These are phyloP conservation scores for Eudasyphora cyanicolor DNA, from an alignment of 2,888 invertebrate species.

Conservation along the genomic window DNA sequence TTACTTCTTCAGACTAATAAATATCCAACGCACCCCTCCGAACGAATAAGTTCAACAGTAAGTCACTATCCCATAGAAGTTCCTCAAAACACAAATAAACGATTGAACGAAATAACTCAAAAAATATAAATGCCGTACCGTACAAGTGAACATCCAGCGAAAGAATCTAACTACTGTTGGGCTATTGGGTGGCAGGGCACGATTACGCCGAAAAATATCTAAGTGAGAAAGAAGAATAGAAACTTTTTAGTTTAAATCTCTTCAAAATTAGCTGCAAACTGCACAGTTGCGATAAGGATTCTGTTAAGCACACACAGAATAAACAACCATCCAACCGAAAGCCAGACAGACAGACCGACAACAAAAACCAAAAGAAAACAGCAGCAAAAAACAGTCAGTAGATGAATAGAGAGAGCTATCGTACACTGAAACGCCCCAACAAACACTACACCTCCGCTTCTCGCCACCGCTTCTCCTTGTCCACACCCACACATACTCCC, in stretches of 20 bases:
- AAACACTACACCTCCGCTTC: neutral
- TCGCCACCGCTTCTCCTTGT: too few species aligned
- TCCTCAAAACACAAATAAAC: conserved; percentile 11
- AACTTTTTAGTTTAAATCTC: conserved; percentile 64
- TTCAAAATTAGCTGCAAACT: conserved; percentile 68
- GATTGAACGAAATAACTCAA: conserved; percentile 18
- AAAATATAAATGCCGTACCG: conserved; percentile 13
- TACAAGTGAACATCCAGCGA: conserved; percentile 5
- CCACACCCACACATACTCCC: neutral
- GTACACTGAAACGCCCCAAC: conserved; percentile 11
- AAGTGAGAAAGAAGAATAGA: conserved; percentile 34
- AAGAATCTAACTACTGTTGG: neutral
- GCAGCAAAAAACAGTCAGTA: conserved; percentile 14
- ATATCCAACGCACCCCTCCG: conserved; percentile 4
- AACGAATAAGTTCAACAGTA: conserved; percentile 7
- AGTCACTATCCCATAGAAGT: conserved; percentile 5
- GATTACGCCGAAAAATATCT: conserved; percentile 26
- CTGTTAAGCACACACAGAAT: conserved; percentile 38
- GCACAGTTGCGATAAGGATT: conserved; percentile 62
- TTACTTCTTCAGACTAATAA: conserved; percentile 6
- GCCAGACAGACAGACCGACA: conserved; percentile 18
- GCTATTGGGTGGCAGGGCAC: conserved; percentile 6
- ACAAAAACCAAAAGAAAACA: conserved; percentile 29
- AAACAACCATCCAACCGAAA: conserved; percentile 34
- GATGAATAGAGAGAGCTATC: conserved; percentile 41